A percentile compares a stretch with the other conserved stretches of the same genome.
Conservation (phyloP, 1,140 invertebrate genomes). For the Maconellicoccus hirsutus region DNA sequence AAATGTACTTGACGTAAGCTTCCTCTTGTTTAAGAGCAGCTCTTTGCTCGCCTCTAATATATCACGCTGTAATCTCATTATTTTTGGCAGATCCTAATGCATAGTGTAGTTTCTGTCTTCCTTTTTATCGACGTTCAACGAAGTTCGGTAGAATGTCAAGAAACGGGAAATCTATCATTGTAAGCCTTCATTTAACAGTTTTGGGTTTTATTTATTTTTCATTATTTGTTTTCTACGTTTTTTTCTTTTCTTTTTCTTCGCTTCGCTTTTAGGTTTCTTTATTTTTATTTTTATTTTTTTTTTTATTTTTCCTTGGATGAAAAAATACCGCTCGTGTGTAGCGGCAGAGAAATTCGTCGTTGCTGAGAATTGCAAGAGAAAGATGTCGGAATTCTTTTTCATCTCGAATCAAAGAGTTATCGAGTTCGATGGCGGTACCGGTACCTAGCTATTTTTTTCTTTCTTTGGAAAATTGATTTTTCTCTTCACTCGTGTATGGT, state of each 20-base stretch:
- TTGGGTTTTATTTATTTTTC: constrained; percentile 13
- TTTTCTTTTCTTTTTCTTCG: neutral
- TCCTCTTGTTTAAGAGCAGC: constrained; percentile 15
- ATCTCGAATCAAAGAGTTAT: too few species aligned
- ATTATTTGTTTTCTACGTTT: constrained; percentile 1
- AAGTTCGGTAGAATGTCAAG: neutral
- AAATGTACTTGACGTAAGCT: constrained; percentile 20
- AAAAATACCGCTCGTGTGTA: too few species aligned
- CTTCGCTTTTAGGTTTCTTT: neutral
- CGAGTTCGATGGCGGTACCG: too few species aligned
- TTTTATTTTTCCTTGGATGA: too few species aligned
- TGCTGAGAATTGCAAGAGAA: too few species aligned
- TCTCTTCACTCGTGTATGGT: too few species aligned
- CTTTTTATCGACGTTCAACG: constrained; percentile 2
- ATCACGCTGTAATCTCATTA: constrained; percentile 21
- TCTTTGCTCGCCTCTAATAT: constrained; percentile 20
- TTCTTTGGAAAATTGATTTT: too few species aligned
- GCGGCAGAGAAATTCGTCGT: too few species aligned
- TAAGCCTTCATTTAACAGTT: constrained; percentile 8
- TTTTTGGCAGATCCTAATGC: constrained; percentile 21
- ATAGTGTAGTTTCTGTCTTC: neutral
- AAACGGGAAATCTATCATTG: constrained; percentile 8
- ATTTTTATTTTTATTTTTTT: too few species aligned
- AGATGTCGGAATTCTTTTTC: too few species aligned
- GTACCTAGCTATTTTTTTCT: too few species aligned